Conservation (phyloP, 2,113 vertebrate genomes). For the Solenodon paradoxus region DNA sequence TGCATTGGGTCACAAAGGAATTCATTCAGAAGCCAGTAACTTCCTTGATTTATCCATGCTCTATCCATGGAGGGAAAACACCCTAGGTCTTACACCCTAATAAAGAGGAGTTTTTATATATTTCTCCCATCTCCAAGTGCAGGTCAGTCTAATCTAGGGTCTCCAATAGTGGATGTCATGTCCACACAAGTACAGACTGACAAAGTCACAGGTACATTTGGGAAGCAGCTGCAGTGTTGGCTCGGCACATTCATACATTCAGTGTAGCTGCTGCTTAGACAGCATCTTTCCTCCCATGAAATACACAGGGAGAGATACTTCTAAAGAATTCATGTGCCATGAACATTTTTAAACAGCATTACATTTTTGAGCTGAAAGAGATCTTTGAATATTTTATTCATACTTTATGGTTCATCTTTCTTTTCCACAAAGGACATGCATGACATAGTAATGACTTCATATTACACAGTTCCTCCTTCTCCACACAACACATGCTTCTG, state of each 20-base stretch:
- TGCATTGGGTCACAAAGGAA: not conserved
- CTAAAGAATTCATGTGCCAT: too few relatives aligned
- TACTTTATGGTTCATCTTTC: too few relatives aligned
- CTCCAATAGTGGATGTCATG: not conserved
- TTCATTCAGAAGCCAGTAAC: not conserved
- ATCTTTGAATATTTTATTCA: too few relatives aligned
- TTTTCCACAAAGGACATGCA: too few relatives aligned
- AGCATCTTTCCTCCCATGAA: too few relatives aligned
- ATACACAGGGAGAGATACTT: too few relatives aligned
- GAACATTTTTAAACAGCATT: too few relatives aligned
- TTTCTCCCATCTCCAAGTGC: not conserved
- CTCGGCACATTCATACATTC: too few relatives aligned
- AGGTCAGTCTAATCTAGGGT: not conserved
- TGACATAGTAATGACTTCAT: not conserved
- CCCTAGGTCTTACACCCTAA: not conserved
- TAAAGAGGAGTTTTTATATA: too few relatives aligned
- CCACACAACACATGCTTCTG: too few relatives aligned
- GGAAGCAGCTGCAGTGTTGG: accelerated
- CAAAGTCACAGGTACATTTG: accelerated
- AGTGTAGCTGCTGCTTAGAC: not conserved
- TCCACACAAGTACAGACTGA: not conserved
- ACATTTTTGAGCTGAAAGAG: too few relatives aligned
- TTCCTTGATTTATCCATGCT: not conserved
- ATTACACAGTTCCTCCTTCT: not conserved
- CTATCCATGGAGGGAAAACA: not conserved